Percentiles rank a stretch among this genome's conserved stretches.
These are phyloP conservation scores for Phalacrocorax carbo DNA, from an alignment of 2,113 vertebrate genomes.

Conservation along the genomic window DNA sequence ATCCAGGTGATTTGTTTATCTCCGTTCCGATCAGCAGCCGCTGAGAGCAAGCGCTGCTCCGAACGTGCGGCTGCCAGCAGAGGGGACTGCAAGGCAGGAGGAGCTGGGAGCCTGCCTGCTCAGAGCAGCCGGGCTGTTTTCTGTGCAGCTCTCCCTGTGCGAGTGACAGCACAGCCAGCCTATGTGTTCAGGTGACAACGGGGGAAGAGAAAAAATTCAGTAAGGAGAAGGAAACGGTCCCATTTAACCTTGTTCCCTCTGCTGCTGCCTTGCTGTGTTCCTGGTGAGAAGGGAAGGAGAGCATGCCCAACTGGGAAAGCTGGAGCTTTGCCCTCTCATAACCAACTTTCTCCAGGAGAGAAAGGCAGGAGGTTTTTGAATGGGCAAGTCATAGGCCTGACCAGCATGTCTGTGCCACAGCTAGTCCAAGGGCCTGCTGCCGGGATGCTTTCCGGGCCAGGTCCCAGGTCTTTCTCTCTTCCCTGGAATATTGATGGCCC, in stretches of 20 bases:
- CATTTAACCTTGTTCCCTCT: background rate
- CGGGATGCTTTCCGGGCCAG: background rate
- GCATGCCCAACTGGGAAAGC: accelerated
- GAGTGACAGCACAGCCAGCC: background rate
- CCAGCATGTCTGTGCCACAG: accelerated
- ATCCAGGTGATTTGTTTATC: background rate
- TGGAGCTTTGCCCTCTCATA: background rate
- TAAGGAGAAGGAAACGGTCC: background rate
- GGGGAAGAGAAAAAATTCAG: background rate
- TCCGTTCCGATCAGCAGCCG: background rate
- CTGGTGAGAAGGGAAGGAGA: background rate
- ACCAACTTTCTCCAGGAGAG: background rate
- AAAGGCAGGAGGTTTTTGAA: background rate
- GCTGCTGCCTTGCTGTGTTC: background rate
- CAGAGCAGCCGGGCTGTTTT: background rate
- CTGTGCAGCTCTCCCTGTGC: background rate
- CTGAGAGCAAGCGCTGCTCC: background rate
- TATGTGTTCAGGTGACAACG: background rate
- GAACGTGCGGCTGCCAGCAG: background rate
- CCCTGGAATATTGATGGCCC: background rate
- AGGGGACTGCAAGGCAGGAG: background rate
- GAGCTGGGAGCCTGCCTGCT: background rate
- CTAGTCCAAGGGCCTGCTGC: background rate
- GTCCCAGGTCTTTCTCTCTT: background rate
- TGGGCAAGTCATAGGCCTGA: background rate